phyloP scores from a whole-genome alignment of 2,888 invertebrate genomes.

The Agrilus mali region DNA sequence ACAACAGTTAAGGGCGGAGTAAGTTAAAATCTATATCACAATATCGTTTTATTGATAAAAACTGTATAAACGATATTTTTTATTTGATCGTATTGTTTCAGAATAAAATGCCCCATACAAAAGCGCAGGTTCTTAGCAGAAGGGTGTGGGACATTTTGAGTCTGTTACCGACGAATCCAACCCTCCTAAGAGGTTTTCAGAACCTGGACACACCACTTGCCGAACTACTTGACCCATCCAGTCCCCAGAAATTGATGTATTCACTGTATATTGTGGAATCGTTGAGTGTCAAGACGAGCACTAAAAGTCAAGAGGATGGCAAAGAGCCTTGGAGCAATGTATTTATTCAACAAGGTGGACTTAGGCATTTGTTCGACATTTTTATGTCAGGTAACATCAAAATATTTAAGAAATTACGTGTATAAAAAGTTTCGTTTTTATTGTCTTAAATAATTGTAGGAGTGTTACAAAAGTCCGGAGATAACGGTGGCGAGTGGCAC shows the following conservation, averaged over 20 bases:
- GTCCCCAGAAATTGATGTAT: conserved; percentile 91
- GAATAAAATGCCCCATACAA: conserved; percentile 65
- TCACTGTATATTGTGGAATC: conserved; percentile 84
- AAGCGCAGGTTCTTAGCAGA: conserved; percentile 79
- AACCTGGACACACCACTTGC: conserved; percentile 58
- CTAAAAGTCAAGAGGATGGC: conserved; percentile 15
- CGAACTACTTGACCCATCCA: conserved; percentile 72
- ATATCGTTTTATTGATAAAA: conserved; percentile 1
- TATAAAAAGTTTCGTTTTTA: not conserved
- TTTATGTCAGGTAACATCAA: conserved; percentile 63
- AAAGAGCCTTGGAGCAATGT: conserved; percentile 54
- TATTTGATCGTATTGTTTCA: conserved; percentile 25
- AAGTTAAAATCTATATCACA: conserved; percentile 20
- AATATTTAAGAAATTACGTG: not conserved
- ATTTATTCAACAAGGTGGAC: conserved; percentile 78
- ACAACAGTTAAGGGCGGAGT: conserved; percentile 60
- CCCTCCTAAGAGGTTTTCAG: conserved; percentile 72
- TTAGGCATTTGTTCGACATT: conserved; percentile 80
- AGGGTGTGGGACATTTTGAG: conserved; percentile 92
- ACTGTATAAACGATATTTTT: not conserved
- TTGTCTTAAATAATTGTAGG: conserved; percentile 30
- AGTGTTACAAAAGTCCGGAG: conserved; percentile 56
- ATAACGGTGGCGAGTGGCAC: conserved; percentile 82
- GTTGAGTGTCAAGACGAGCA: conserved; percentile 34
- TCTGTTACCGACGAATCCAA: conserved; percentile 81